Evolutionary conservation across 1,140 invertebrate genomes (phyloP), one percentile per base, ranked within the genome.

Genomic region (Drosophila pseudoobscura): DNA sequence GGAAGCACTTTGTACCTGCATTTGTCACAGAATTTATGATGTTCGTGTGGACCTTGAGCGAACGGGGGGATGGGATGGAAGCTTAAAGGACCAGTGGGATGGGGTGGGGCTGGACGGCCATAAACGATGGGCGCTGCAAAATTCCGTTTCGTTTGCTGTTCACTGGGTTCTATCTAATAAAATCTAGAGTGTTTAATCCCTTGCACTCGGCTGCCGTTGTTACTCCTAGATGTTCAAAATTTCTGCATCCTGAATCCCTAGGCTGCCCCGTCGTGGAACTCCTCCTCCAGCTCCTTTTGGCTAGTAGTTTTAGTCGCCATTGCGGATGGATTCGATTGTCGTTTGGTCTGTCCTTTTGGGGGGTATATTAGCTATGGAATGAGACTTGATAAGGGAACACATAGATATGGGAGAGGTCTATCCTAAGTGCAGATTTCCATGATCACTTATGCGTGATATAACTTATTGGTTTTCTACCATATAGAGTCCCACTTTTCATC

Each of bases 1-100:
- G 57, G 63, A 53, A 69, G 64, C 74, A 77, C 64, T 77, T 77
- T 87, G 71, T 83, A 87, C 83, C 82, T 87, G 82, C 83, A 87
- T 87, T 87, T 87, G 83, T 88, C 82, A 87, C 62, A 83, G 66
- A 72, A 88, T 88, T 87, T 83, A 87, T 87, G 79, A 83, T 78
- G 66, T 64, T 51, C 62, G 64, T 75, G 70, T 52, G 57, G 55
- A 53, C 41, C 17, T 53, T 3, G 15, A 11, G 8, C 4, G 53
- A 24, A 7, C 4, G 47, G 9, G 17, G 13, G 3, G 13, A 0
- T 43, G 1, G 24, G 20, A 35, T 17, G 24, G 29, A 20, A 44
- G 61, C 61, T 44, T 13, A 54, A 11, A 43, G 46, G 15, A 39
- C n/a, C 22, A 26, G 53, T 20, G 29, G 29, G 35, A 8, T 11